Evolutionary conservation across 2,888 invertebrate species (phyloP), one percentile per base, ranked within the genome.

Genomic region (Tuta absoluta): DNA sequence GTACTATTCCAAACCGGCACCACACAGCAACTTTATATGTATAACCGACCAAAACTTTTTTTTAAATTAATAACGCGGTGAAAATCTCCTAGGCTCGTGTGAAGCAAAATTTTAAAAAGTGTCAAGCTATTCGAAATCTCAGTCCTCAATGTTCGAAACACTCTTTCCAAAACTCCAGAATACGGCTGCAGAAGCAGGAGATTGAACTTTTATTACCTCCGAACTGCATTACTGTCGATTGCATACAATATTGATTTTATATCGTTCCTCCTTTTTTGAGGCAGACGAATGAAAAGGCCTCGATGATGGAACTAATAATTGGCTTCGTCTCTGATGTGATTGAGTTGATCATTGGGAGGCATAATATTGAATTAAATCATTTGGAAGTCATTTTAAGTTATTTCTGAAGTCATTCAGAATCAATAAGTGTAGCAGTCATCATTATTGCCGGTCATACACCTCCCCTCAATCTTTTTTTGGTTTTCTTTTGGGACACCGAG

Each of bases 191-290:
- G 4, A 48, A 51, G 48, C 62, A 66, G 61, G 66, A 78, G 74
- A 84, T 83, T 79, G 79, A 78, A 81, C 76, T 79, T 83, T 85
- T 85, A 84, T 79, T 75, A 71, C 75, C 70, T 67, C 71, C 71
- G 68, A 65, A 65, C 67, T 65, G 74, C 76, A 72, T 83, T 75
- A 85, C 84, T 82, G 71, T 65, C 74, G 76, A 82, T 84, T 85
- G 84, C 81, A 77, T 74, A 78, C 79, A 78, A 82, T 87, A 87
- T 87, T 86, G 87, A 87, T 87, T 86, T 84, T 79, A 77, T 71
- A 70, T 74, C 49, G 70, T 72, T 81, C 79, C 33, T 56, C 56
- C 33, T 56, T 56, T 56, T 56, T 56, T 56, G 33, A 28, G 33
- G 56, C 24, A 33, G 33, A 24, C 17, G 56, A 56, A 56, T 56